phyloP scores from a whole-genome alignment of 2,797 vertebrate genomes.

The Orestias chungarensis region DNA sequence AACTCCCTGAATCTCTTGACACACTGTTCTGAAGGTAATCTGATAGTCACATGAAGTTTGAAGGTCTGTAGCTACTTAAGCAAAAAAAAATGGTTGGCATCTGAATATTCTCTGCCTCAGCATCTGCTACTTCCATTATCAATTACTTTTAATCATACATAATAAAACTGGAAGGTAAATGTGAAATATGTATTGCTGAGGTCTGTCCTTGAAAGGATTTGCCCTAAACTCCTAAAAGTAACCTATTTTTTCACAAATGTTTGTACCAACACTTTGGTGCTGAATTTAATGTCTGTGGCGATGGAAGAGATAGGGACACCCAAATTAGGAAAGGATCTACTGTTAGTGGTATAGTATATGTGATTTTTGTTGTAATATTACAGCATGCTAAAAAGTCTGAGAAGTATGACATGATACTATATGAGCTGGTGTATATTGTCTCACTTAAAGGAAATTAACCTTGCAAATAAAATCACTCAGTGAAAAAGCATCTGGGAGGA shows the following conservation, averaged over 20 bases:
- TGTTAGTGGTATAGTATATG: constrained; percentile 1
- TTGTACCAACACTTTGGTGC: not conserved
- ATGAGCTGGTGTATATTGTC: constrained; percentile 15
- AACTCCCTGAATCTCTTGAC: not conserved
- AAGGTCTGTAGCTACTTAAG: not conserved
- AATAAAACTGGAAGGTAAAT: not conserved
- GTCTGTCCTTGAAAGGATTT: not conserved
- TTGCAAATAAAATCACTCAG: constrained; percentile 30
- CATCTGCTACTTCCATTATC: not conserved
- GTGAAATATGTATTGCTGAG: not conserved
- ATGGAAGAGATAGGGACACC: not conserved
- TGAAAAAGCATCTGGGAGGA: constrained; percentile 12
- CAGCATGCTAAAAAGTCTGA: not conserved
- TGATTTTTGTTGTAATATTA: not conserved
- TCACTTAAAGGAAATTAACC: constrained; percentile 31
- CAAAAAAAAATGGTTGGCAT: not conserved
- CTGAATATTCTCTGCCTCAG: not conserved
- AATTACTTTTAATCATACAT: not conserved
- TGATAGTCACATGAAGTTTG: not conserved
- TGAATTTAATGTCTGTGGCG: not conserved
- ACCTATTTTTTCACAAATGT: not conserved
- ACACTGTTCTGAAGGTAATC: not conserved
- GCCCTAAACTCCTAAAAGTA: not conserved
- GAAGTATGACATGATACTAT: not conserved
- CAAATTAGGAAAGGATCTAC: not conserved